phyloP scores from a whole-genome alignment of 2,797 vertebrate genomes.

The Bryconaethiops microstoma region DNA sequence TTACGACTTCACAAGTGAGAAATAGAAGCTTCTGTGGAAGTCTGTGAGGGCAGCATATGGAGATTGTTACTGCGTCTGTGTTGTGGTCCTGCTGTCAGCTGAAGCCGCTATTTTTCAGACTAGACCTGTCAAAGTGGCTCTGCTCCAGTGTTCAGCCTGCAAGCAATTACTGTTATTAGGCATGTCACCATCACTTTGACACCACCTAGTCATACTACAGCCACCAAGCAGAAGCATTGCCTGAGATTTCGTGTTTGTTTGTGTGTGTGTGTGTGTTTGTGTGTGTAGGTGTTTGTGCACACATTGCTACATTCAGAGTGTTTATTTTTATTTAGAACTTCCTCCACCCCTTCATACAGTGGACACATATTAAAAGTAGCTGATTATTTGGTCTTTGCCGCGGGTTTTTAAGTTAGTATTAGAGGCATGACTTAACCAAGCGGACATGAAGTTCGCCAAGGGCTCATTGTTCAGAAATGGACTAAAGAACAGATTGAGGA shows the following conservation, averaged over 20 bases:
- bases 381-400: constrained; percentile 10
- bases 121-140: constrained; percentile 53
- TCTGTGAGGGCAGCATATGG: background rate
- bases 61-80: constrained; percentile 11
- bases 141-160: constrained; percentile 44
- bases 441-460: constrained; percentile 22
- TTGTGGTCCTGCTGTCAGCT: constrained; percentile 45
- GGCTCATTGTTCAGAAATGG: constrained; percentile 21
- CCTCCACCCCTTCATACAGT: background rate
- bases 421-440: constrained; percentile 2
- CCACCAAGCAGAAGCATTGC: background rate
- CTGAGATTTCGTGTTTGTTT: constrained; percentile 17
- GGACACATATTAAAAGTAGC: constrained; percentile 14
- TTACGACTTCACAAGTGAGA: background rate
- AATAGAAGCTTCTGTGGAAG: background rate
- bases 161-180: constrained; percentile 57
- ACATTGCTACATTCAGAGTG: background rate
- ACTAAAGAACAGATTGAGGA: background rate
- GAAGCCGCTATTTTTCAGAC: constrained; percentile 53
- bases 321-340: constrained; percentile 31
- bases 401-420: constrained; percentile 30
- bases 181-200: constrained; percentile 53
- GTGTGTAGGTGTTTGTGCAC: background rate
- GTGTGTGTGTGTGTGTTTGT: constrained; percentile 11
- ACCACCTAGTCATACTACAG: constrained; percentile 27